Evolutionary conservation across 2,113 vertebrate genomes (phyloP).

Genomic region (Sylvia atricapilla): DNA sequence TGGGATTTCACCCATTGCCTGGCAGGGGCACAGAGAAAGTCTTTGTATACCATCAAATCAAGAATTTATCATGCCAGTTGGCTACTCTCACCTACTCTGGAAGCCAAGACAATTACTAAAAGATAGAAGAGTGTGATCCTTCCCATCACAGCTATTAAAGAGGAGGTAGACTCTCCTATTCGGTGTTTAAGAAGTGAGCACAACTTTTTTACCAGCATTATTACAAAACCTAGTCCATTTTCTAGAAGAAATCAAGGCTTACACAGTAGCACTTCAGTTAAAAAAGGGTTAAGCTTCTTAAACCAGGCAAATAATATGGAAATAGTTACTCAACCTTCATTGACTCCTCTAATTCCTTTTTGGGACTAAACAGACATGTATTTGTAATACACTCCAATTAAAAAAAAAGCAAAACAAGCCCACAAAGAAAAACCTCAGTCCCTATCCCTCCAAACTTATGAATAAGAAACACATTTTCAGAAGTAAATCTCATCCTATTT

Average conservation of each 20-base stretch:
- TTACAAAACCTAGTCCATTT: not conserved
- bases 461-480: constrained; percentile 4
- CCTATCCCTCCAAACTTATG: not conserved
- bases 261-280: not conserved
- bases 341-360: constrained; percentile 5
- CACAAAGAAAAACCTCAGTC: not conserved
- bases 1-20: not conserved
- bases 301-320: not conserved
- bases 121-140: not conserved
- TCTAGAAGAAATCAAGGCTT: not conserved
- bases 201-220: not conserved
- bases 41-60: not conserved
- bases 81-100: not conserved
- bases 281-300: not conserved
- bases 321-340: not conserved
- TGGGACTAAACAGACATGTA: not conserved
- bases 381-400: not conserved
- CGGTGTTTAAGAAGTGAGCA: not conserved
- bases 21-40: not conserved
- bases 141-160: not conserved
- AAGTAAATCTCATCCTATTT: not conserved
- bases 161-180: not conserved
- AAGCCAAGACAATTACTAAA: not conserved
- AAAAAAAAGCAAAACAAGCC: not conserved
- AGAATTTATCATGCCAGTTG: not conserved